Evolutionary conservation across 1,140 invertebrate genomes (phyloP).

Genomic region (Pseudomyrmex flavicornis): DNA sequence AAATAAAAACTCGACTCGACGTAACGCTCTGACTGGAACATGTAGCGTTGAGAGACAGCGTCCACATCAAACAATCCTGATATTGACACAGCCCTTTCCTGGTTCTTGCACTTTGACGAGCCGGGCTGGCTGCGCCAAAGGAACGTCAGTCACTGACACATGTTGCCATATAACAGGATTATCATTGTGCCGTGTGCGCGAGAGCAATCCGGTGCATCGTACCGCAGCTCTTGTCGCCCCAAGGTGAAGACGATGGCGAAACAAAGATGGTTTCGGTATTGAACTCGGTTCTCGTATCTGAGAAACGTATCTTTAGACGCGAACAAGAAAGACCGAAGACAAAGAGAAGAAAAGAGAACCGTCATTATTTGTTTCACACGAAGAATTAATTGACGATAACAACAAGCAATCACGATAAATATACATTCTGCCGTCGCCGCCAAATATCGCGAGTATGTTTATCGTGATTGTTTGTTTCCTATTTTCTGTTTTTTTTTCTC

Average conservation of each 20-base stretch:
- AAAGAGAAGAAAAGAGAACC: not conserved
- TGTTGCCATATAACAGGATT: slow-evolving; percentile 53
- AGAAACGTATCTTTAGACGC: slow-evolving; percentile 2
- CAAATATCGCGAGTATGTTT: slow-evolving; percentile 36
- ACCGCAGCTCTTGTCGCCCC: slow-evolving; percentile 38
- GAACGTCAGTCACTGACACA: slow-evolving; percentile 58
- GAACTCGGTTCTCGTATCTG: slow-evolving; percentile 23
- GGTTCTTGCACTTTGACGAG: slow-evolving; percentile 58
- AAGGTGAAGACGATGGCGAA: slow-evolving; percentile 41
- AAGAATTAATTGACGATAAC: not conserved
- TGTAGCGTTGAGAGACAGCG: slow-evolving; percentile 50
- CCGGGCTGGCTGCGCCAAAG: slow-evolving; percentile 23
- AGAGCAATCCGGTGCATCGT: slow-evolving; percentile 34
- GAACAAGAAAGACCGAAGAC: not conserved
- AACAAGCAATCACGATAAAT: no score
- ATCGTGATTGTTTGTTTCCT: slow-evolving; percentile 8
- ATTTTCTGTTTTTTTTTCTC: no score
- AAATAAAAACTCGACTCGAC: slow-evolving; percentile 45
- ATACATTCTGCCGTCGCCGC: not conserved
- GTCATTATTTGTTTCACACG: slow-evolving; percentile 16
- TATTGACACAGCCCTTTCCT: slow-evolving; percentile 59
- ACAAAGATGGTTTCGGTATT: slow-evolving; percentile 38
- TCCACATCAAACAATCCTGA: slow-evolving; percentile 56
- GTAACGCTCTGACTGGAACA: slow-evolving; percentile 18
- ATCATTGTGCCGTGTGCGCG: slow-evolving; percentile 48